phyloP scores from a whole-genome alignment of 2,888 invertebrate species.

The Andrena flavipes region DNA sequence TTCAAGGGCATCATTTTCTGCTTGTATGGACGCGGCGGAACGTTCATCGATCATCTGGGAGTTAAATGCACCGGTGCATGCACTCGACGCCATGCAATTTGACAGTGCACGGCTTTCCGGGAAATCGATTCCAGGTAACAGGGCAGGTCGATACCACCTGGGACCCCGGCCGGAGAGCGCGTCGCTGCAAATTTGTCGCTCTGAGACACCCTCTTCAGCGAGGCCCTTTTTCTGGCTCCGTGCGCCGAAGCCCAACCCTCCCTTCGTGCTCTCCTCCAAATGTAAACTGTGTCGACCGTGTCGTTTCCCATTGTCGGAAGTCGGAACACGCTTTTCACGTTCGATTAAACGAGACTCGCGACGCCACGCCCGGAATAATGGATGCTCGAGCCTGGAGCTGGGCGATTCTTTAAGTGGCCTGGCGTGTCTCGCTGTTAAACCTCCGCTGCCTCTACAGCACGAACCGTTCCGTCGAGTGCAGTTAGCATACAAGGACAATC shows the following conservation, averaged over 20 bases:
- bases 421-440: slow-evolving; percentile 5
- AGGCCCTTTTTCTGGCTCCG: slow-evolving; percentile 18
- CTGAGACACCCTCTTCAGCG: neutral
- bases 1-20: slow-evolving; percentile 58
- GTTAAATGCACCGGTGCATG: slow-evolving; percentile 57
- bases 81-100: slow-evolving; percentile 56
- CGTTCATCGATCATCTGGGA: slow-evolving; percentile 57
- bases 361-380: slow-evolving; percentile 28
- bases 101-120: slow-evolving; percentile 58
- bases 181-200: slow-evolving; percentile 38
- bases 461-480: neutral
- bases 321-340: slow-evolving; percentile 44
- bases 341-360: slow-evolving; percentile 42
- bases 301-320: slow-evolving; percentile 48
- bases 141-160: slow-evolving; percentile 46
- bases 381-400: slow-evolving; percentile 8
- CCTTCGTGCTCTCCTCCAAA: neutral
- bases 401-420: slow-evolving; percentile 28
- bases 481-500: neutral
- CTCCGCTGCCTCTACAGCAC: neutral
- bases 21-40: slow-evolving; percentile 29
- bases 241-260: too few relatives aligned
- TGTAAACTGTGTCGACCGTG: slow-evolving; percentile 32
- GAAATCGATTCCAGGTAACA: slow-evolving; percentile 64
- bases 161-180: neutral